A percentile compares a stretch with the other conserved stretches of the same genome.
Evolutionary conservation across 2,888 invertebrate genomes (phyloP).

Genomic region (Torymus texanus): DNA sequence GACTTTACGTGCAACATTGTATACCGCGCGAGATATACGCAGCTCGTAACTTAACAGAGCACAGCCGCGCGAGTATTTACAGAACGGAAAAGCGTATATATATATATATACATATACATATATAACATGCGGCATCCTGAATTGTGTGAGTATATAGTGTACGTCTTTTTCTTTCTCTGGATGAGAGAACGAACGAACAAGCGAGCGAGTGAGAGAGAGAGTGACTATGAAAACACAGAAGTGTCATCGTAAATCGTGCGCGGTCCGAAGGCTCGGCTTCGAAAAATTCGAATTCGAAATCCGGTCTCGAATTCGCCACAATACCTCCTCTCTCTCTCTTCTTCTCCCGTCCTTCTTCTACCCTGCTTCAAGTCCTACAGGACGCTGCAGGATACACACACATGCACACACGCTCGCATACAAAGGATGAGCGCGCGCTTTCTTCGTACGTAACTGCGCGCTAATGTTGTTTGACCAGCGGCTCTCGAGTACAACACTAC

Average conservation of each 20-base stretch:
- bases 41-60: conserved; percentile 11
- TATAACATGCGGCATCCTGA: too few species aligned
- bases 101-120: too few species aligned
- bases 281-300: conserved; percentile 30
- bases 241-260: conserved; percentile 60
- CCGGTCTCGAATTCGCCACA: conserved; percentile 53
- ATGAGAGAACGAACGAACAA: not conserved
- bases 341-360: too few species aligned
- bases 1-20: conserved; percentile 27
- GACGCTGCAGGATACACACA: conserved; percentile 21
- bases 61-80: not conserved
- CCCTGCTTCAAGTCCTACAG: conserved; percentile 2
- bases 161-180: too few species aligned
- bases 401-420: not conserved
- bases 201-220: not conserved
- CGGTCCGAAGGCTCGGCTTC: not conserved
- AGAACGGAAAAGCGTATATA: not conserved
- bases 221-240: conserved; percentile 36
- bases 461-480: conserved; percentile 55
- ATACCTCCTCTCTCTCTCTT: conserved; percentile 1
- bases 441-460: conserved; percentile 39
- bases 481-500: conserved; percentile 13
- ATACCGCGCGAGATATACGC: too few species aligned
- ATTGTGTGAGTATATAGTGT: too few species aligned
- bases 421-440: conserved; percentile 34